phyloP scores from a whole-genome alignment of 2,888 invertebrate genomes.

The Sphaerophoria taeniata region DNA sequence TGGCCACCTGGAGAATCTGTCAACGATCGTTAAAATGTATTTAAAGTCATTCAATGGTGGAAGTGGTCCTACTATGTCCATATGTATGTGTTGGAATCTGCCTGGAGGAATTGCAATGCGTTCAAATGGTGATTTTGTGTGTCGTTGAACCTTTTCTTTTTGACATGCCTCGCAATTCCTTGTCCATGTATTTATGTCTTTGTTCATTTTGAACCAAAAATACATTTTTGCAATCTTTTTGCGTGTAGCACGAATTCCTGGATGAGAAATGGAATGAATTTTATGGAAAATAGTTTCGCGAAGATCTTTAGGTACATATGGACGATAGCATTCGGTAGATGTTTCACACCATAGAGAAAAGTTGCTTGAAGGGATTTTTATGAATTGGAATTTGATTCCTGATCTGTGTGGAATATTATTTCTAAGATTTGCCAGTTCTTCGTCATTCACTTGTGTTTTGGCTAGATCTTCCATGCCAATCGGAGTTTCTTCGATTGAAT shows the following conservation, averaged over 20 bases:
- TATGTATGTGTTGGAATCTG: slow-evolving; percentile 64
- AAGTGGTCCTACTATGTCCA: slow-evolving; percentile 56
- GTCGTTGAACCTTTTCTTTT: slow-evolving; percentile 60
- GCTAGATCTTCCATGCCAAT: slow-evolving; percentile 14
- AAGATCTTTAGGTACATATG: background rate
- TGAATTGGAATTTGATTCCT: background rate
- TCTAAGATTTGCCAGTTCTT: slow-evolving; percentile 1
- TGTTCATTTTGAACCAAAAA: too few relatives aligned
- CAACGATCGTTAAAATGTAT: slow-evolving; percentile 42
- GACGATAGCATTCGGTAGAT: too few relatives aligned
- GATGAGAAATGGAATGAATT: background rate
- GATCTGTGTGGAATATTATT: background rate
- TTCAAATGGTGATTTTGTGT: slow-evolving; percentile 37
- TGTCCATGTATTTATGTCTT: too few relatives aligned
- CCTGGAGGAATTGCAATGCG: slow-evolving; percentile 8
- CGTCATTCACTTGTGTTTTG: slow-evolving; percentile 11
- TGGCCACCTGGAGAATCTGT: background rate
- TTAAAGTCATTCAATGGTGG: slow-evolving; percentile 36
- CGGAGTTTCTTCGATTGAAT: slow-evolving; percentile 10
- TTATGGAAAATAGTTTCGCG: background rate
- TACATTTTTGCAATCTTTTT: too few relatives aligned
- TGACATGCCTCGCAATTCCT: slow-evolving; percentile 24
- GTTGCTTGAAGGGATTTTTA: too few relatives aligned
- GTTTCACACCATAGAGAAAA: too few relatives aligned
- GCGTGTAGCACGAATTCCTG: too few relatives aligned